Conservation (phyloP, 2,888 invertebrate species). For the Helleia helle region DNA sequence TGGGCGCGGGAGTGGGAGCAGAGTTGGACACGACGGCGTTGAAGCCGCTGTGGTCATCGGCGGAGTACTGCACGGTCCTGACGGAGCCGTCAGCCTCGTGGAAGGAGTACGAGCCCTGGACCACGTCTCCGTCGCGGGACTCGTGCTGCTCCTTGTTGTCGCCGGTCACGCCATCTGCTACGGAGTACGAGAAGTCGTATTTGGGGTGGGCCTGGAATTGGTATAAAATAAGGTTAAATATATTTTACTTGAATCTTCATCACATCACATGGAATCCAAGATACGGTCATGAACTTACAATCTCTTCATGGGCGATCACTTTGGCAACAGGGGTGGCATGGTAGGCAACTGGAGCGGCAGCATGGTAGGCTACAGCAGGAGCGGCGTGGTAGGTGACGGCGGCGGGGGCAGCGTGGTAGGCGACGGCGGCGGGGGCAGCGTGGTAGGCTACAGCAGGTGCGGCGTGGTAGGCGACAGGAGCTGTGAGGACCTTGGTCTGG, state of each 20-base stretch:
- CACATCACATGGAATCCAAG: neutral
- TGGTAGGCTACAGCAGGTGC: conserved; percentile 44
- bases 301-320: conserved; percentile 27
- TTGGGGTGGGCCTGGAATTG: conserved; percentile 35
- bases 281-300: conserved; percentile 15
- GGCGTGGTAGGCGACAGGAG: conserved; percentile 18
- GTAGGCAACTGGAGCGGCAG: conserved; percentile 23
- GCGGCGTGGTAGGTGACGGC: conserved; percentile 21
- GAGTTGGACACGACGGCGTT: conserved; percentile 47
- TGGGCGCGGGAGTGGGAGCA: conserved; percentile 39
- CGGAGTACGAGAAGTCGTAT: conserved; percentile 62
- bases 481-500: conserved; percentile 28
- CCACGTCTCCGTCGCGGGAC: conserved; percentile 57
- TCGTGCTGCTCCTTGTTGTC: conserved; percentile 67
- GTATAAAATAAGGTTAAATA: neutral
- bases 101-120: conserved; percentile 65
- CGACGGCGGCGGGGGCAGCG: conserved; percentile 39
- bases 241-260: neutral
- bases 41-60: conserved; percentile 58
- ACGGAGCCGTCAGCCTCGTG: conserved; percentile 65
- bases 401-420: conserved; percentile 32
- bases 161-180: conserved; percentile 64
- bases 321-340: conserved; percentile 24
- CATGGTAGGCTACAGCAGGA: conserved; percentile 25
- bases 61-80: conserved; percentile 63